phyloP scores from a whole-genome alignment of 2,113 vertebrate species.

The Alligator mississippiensis region DNA sequence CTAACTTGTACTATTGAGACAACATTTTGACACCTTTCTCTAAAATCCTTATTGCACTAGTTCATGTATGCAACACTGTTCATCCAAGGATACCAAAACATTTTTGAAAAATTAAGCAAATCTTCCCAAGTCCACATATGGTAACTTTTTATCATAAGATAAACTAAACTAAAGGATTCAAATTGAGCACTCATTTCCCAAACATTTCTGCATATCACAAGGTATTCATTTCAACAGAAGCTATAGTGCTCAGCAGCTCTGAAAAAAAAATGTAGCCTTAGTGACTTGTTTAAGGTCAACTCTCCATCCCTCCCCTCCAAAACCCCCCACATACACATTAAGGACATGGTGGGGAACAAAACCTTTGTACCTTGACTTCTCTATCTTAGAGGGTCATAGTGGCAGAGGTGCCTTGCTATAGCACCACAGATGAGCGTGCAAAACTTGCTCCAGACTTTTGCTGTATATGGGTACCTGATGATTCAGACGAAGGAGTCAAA shows the following conservation, averaged over 20 bases:
- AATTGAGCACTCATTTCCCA: neutral
- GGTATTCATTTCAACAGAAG: neutral
- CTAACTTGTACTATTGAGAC: neutral
- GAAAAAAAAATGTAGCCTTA: fast-evolving
- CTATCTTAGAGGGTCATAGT: no score
- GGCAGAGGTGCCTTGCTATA: no score
- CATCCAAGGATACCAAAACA: neutral
- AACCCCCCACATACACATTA: no score
- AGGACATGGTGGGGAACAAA: neutral
- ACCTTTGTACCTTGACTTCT: no score
- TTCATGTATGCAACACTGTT: neutral
- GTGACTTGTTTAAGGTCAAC: neutral
- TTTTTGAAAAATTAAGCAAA: neutral
- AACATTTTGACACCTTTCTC: neutral
- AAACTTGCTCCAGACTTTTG: no score
- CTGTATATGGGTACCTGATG: no score
- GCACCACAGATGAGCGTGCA: no score
- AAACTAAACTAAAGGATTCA: neutral
- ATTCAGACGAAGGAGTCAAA: no score
- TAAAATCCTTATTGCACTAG: neutral
- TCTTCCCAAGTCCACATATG: neutral
- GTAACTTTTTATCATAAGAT: fast-evolving
- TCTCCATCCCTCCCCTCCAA: no score
- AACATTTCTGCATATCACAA: neutral
- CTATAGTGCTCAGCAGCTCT: neutral